Base-by-base conservation (phyloP, 1,140 invertebrate genomes). In the Delia radicum region DNA sequence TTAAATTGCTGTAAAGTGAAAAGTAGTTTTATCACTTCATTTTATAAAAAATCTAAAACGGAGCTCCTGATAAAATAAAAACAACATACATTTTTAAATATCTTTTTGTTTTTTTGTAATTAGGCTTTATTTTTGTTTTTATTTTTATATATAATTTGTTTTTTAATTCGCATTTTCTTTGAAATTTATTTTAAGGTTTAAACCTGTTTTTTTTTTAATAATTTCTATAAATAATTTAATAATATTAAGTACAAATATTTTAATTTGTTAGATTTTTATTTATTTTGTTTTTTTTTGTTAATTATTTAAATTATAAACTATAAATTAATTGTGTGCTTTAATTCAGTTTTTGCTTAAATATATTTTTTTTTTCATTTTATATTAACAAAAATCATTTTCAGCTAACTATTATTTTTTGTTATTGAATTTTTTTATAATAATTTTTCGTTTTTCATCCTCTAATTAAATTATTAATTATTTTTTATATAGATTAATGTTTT, bases 201-300 rank as follows among this genome's bases (percentile, higher is more conserved):
- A 55, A 55, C 48, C 21, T 67, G 63, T 67, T 67, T 67, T 69
- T n/a, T 69, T 69, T 33, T 33, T 69, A 69, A 69, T 69, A 69
- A 69, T 69, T 69, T 69, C 65, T 69, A 69, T 69, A 69, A 69
- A 69, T 69, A 69, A 69, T 69, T 69, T 69, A 69, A 69, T 69
- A 69, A 69, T 69, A 69, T 69, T 69, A 69, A 69, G 65, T 69
- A 69, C 65, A 69, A 69, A 69, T 69, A 69, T 69, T 33, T 37
- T 33, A 26, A 31, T 69, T 37, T 69, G n/a, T 69, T n/a, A n/a
- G n/a, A n/a, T n/a, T 69, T 67, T 29, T 21, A 37, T 69, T 33
- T 33, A 69, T 33, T 33, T 69, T 67, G 24, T 26, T 62, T 29
- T n/a, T 18, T 31, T 33, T n/a, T 29, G 29, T 31, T 67, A 31